Percentiles rank a stretch among this genome's conserved stretches.
phyloP scores from a whole-genome alignment of 2,113 vertebrate genomes.

The Cichladusa arquata region DNA sequence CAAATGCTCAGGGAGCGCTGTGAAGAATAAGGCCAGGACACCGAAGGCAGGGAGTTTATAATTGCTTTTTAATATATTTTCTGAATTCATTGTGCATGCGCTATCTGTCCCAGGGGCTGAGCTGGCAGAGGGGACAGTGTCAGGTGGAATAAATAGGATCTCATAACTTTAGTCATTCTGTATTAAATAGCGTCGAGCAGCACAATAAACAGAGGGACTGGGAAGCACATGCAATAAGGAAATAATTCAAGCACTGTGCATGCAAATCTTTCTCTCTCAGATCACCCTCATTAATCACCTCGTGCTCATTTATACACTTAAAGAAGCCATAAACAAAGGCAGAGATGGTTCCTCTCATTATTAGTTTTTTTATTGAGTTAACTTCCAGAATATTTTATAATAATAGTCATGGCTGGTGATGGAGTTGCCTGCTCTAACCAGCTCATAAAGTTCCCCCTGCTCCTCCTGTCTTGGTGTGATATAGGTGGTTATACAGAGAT shows the following conservation, averaged over 20 bases:
- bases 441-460: constrained; percentile 27
- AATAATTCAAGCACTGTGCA: constrained; percentile 34
- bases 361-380: constrained; percentile 57
- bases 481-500: neutral
- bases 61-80: constrained; percentile 77
- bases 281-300: constrained; percentile 56
- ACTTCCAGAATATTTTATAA: constrained; percentile 64
- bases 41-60: constrained; percentile 69
- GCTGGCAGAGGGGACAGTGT: constrained; percentile 49
- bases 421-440: constrained; percentile 38
- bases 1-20: constrained; percentile 61
- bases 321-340: constrained; percentile 55
- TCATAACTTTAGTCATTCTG: constrained; percentile 58
- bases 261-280: constrained; percentile 21
- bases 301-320: constrained; percentile 50
- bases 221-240: constrained; percentile 39
- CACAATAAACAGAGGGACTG: constrained; percentile 22
- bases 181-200: constrained; percentile 42
- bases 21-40: constrained; percentile 58
- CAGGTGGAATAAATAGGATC: constrained; percentile 59
- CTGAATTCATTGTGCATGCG: constrained; percentile 68
- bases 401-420: constrained; percentile 4
- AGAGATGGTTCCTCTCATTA: constrained; percentile 57
- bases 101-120: constrained; percentile 38
- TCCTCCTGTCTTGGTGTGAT: constrained; percentile 6